A percentile compares a stretch with the other conserved stretches of the same genome.
Conservation (phyloP, 2,797 vertebrate species). For the Rhodeus uyekii region DNA sequence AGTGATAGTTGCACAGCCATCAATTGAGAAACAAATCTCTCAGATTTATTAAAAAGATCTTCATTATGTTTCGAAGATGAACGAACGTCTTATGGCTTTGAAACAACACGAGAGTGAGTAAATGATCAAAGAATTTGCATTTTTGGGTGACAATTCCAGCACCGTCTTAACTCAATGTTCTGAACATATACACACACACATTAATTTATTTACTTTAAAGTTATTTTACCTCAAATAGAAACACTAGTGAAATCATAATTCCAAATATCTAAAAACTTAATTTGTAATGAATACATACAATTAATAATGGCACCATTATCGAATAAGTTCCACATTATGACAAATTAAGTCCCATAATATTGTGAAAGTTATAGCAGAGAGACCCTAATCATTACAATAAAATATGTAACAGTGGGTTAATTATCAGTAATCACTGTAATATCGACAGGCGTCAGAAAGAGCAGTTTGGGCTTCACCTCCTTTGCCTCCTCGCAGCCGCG, state of each 20-base stretch:
- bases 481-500: conserved; percentile 89
- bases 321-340: background rate
- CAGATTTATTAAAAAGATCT: too few species aligned
- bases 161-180: too few species aligned
- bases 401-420: background rate
- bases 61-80: too few species aligned
- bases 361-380: background rate
- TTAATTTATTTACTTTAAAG: too few species aligned
- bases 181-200: too few species aligned
- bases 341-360: background rate
- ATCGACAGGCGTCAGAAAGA: background rate
- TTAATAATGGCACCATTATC: background rate
- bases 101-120: too few species aligned
- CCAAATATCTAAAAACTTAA: background rate
- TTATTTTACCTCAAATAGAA: background rate
- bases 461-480: conserved; percentile 79
- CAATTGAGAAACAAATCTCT: too few species aligned
- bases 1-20: too few species aligned
- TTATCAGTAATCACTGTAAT: background rate
- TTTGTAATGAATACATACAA: background rate
- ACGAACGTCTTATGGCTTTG: too few species aligned
- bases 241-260: background rate
- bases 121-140: too few species aligned
- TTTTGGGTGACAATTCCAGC: too few species aligned
- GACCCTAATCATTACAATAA: background rate